These are phyloP conservation scores for Phenganax subtilis DNA, from an alignment of 92 coral and sea anemone genomes.

Conservation along the genomic window DNA sequence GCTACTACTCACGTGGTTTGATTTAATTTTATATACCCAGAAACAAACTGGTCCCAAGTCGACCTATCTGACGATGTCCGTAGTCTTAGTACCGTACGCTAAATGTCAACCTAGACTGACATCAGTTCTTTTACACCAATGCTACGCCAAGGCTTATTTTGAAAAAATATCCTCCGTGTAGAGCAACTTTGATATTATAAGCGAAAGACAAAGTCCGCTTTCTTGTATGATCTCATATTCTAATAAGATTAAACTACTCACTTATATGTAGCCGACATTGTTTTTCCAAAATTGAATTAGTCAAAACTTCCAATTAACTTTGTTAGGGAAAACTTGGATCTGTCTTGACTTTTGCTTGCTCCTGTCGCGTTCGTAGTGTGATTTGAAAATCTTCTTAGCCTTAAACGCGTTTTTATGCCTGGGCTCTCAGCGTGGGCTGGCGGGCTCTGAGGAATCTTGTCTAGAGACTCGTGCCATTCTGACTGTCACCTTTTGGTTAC, in stretches of 20 bases:
- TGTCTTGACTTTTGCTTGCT: not conserved
- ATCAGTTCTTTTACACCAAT: no score
- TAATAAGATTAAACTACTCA: not conserved
- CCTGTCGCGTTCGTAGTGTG: not conserved
- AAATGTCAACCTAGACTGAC: no score
- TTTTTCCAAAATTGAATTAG: not conserved
- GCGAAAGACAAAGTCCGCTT: no score
- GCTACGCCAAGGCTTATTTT: no score
- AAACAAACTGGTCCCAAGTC: no score
- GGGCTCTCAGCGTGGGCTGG: slow-evolving; percentile 33
- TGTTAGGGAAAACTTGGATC: not conserved
- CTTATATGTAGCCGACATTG: not conserved
- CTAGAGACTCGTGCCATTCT: slow-evolving; percentile 31
- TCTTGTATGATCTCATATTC: no score
- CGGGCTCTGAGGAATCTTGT: slow-evolving; percentile 27
- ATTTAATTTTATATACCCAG: no score
- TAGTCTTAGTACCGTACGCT: no score
- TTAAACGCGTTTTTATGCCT: slow-evolving; percentile 23
- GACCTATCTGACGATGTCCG: no score
- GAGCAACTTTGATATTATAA: no score
- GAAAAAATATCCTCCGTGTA: no score
- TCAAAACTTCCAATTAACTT: not conserved
- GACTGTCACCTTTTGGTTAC: slow-evolving; percentile 30
- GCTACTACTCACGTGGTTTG: no score
- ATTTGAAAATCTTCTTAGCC: not conserved